These are phyloP conservation scores for Eupsilia transversa DNA, from an alignment of 2,888 invertebrate genomes.

Conservation along the genomic window DNA sequence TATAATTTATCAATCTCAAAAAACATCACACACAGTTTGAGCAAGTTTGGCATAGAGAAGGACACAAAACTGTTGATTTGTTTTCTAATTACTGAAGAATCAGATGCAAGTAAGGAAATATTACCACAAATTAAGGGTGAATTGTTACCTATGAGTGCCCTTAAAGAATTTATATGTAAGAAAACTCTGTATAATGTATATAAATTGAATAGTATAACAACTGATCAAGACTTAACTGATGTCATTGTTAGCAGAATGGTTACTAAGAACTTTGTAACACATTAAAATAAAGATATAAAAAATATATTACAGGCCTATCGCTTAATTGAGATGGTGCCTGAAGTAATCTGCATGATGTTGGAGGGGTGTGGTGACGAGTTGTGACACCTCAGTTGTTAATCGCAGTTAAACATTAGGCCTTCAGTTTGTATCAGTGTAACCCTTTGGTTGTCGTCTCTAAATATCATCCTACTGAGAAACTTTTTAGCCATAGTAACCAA, in stretches of 20 bases:
- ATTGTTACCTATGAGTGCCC: conserved; percentile 83
- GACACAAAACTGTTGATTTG: conserved; percentile 79
- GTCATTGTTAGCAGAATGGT: conserved; percentile 92
- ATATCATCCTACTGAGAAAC: not conserved
- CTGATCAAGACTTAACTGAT: conserved; percentile 86
- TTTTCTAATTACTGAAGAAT: conserved; percentile 74
- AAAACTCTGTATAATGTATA: conserved; percentile 90
- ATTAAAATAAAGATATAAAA: conserved; percentile 30
- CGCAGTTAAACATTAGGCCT: not conserved
- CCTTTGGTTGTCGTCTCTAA: not conserved
- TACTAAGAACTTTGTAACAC: conserved; percentile 85
- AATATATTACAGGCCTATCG: not conserved
- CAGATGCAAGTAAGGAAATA: conserved; percentile 77
- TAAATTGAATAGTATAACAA: conserved; percentile 90
- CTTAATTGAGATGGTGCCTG: not conserved
- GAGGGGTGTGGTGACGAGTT: not conserved
- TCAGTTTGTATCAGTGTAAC: not conserved
- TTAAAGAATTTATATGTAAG: conserved; percentile 86
- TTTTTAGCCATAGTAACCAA: too few species aligned
- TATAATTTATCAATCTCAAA: conserved; percentile 93
- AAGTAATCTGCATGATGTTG: not conserved
- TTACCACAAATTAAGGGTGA: conserved; percentile 90
- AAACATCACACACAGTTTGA: conserved; percentile 93
- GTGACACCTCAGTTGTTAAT: not conserved
- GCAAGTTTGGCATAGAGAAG: conserved; percentile 91